Base-by-base conservation (phyloP, 1,140 invertebrate genomes). In the Euwallacea similis region DNA sequence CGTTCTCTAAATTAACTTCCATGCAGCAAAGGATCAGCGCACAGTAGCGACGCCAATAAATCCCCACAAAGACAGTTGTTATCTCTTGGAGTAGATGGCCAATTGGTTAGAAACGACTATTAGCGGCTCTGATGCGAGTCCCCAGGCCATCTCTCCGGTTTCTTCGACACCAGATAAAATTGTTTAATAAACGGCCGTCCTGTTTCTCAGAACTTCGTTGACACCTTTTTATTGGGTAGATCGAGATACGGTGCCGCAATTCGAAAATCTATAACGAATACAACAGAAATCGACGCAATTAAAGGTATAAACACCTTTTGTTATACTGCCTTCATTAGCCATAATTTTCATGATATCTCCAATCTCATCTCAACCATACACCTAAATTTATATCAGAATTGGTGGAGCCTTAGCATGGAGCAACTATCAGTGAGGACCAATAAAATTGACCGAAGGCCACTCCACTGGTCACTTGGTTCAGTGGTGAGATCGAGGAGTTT, bases 71-170 rank as follows among this genome's bases (percentile, higher is more conserved):
- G 76, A 76, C 73, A 75, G 73, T 72, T 69, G 74, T 77, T 75
- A 76, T 77, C 74, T 75, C 74, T 60, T 59, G 59, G 66, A 73
- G 73, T 75, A 77, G 69, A 73, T 76, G 76, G 75, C 76, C 76
- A 77, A 77, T 77, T 77, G 76, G 76, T 77, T 77, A 77, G 76
- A 73, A 77, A 75, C 72, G 69, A 73, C 76, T 75, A 77, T 77
- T 77, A 77, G 76, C 76, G 76, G 74, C 71, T 69, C 73, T 73
- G 21, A 33, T 33, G 46, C 50, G 69, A 72, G 62, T 66, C 69
- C 69, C 73, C 59, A 62, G 67, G 67, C 67, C 50, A 62, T 69
- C 66, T 60, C 66, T 68, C 61, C 46, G 70, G 69, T 71, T 69
- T 56, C 63, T 68, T 66, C 66, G 66, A 59, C 66, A 66, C 66